Conservation (phyloP, 2,113 vertebrate genomes). For the Terrapene triunguis region DNA sequence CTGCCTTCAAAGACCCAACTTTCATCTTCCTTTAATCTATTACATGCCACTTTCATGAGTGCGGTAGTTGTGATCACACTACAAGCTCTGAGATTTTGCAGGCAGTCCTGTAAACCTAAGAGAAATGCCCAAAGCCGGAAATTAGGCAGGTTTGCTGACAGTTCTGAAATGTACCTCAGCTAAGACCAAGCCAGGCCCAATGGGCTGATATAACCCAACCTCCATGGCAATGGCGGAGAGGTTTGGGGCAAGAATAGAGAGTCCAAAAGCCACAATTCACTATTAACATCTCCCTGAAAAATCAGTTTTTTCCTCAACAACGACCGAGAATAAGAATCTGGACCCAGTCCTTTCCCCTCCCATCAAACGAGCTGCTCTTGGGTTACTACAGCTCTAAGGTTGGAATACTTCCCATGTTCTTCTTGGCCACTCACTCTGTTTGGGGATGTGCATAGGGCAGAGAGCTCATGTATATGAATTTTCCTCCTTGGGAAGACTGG, state of each 20-base stretch:
- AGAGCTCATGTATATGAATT: background rate
- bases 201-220: background rate
- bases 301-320: background rate
- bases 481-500: background rate
- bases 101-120: background rate
- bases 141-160: background rate
- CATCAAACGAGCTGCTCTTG: background rate
- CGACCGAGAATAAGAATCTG: background rate
- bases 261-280: too few species aligned
- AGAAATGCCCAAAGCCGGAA: fast-evolving
- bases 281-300: background rate
- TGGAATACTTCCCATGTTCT: background rate
- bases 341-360: background rate
- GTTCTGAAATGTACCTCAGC: background rate
- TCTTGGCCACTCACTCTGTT: background rate
- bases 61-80: background rate
- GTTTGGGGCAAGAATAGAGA: too few species aligned
- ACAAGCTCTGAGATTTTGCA: background rate
- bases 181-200: background rate
- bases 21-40: background rate
- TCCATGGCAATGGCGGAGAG: too few species aligned
- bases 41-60: fast-evolving
- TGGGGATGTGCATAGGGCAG: fast-evolving
- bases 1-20: background rate
- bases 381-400: background rate